Conservation (phyloP, 2,888 invertebrate species). For the Campoplex nolae region DNA sequence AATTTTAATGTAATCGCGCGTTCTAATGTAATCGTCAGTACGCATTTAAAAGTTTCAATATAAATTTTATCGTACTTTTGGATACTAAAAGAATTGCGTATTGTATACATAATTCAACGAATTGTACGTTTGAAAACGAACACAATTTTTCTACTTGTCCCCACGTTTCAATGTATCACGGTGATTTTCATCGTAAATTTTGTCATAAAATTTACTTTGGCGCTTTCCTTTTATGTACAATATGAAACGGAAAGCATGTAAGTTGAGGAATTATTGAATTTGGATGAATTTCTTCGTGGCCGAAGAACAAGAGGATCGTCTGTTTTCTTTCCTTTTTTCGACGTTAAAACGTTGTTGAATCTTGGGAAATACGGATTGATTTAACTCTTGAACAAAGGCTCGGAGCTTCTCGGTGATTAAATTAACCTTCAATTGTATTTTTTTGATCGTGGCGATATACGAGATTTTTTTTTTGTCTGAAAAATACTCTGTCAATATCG, state of each 20-base stretch:
- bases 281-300: background rate
- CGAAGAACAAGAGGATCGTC: background rate
- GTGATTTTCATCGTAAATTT: background rate
- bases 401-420: background rate
- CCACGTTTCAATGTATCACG: background rate
- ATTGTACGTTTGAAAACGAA: too few species aligned
- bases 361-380: background rate
- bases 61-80: background rate
- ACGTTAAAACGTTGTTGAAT: background rate
- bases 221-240: background rate
- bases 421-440: constrained; percentile 1
- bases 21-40: background rate
- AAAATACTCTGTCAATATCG: constrained; percentile 5
- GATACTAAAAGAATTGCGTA: background rate
- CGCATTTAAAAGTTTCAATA: background rate
- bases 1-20: background rate
- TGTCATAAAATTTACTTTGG: background rate
- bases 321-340: background rate
- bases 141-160: background rate
- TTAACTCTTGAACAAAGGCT: background rate
- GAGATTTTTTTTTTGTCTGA: background rate
- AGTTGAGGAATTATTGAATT: background rate
- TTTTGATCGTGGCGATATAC: background rate
- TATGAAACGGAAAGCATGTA: background rate
- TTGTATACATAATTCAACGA: background rate